These are phyloP conservation scores for Rafetus swinhoei DNA, from an alignment of 2,113 vertebrate species.

Conservation along the genomic window DNA sequence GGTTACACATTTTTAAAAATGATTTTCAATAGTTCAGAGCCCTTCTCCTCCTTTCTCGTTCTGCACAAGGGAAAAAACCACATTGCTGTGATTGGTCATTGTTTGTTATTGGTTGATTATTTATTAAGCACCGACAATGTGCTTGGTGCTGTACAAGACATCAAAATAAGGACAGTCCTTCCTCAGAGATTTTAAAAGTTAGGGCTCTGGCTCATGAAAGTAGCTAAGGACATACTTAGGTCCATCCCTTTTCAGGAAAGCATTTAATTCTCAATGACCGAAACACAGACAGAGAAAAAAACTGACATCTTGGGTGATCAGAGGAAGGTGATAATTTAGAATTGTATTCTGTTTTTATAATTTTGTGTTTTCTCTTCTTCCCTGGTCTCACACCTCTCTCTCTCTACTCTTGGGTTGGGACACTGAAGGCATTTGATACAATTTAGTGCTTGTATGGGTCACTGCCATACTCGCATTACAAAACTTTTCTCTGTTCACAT, in stretches of 20 bases:
- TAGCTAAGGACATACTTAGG: neutral
- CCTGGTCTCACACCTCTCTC: neutral
- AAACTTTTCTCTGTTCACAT: neutral
- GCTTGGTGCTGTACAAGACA: rapidly evolving
- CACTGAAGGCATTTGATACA: neutral
- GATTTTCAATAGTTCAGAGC: neutral
- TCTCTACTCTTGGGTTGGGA: neutral
- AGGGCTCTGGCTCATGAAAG: neutral
- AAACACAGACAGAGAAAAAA: neutral
- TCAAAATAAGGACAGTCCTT: neutral
- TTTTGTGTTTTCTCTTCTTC: neutral
- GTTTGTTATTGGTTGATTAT: neutral
- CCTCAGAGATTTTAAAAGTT: neutral
- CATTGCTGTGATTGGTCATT: neutral
- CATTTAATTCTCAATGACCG: neutral
- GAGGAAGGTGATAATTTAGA: neutral
- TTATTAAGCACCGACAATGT: neutral
- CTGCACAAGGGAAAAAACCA: neutral
- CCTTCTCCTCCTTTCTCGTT: neutral
- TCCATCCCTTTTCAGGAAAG: neutral
- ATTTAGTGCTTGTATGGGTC: neutral
- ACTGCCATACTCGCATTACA: neutral
- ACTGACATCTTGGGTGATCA: neutral
- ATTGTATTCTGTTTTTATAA: neutral
- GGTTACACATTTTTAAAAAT: neutral